phyloP scores from a whole-genome alignment of 30 jellyfish, hydroid and myxozoan species.

The Hydractinia symbiolongicarpus region DNA sequence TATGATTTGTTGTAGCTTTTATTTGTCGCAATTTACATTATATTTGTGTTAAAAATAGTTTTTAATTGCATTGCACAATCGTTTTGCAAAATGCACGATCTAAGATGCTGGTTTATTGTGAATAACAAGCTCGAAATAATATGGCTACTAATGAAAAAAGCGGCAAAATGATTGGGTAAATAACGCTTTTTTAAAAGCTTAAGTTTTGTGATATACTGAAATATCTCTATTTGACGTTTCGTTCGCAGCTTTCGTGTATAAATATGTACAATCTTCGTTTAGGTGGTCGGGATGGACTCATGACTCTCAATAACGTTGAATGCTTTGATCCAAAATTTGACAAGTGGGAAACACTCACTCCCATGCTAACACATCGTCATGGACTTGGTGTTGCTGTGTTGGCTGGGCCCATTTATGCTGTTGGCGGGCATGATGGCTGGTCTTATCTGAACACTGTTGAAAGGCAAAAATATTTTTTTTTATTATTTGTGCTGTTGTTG shows the following conservation, averaged over 20 bases:
- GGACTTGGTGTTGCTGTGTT: constrained; percentile 97
- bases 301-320: constrained; percentile 75
- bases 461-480: constrained; percentile 36
- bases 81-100: neutral
- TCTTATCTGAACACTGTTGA: constrained; percentile 90
- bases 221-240: too few relatives aligned
- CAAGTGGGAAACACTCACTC: constrained; percentile 70
- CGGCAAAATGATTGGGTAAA: too few relatives aligned
- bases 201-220: too few relatives aligned
- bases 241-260: too few relatives aligned
- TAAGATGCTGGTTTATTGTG: too few relatives aligned
- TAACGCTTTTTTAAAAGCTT: too few relatives aligned
- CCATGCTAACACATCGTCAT: constrained; percentile 96
- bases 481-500: too few relatives aligned
- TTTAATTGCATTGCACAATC: neutral
- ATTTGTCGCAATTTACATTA: neutral
- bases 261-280: neutral
- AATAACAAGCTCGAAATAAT: too few relatives aligned
- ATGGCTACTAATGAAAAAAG: too few relatives aligned
- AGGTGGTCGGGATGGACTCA: constrained; percentile 97
- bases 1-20: neutral
- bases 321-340: constrained; percentile 79
- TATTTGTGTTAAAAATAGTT: neutral
- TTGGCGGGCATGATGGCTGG: constrained; percentile 99
- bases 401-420: constrained; percentile 93